Conservation (phyloP, 2,888 invertebrate genomes). For the Eulithis prunata region DNA sequence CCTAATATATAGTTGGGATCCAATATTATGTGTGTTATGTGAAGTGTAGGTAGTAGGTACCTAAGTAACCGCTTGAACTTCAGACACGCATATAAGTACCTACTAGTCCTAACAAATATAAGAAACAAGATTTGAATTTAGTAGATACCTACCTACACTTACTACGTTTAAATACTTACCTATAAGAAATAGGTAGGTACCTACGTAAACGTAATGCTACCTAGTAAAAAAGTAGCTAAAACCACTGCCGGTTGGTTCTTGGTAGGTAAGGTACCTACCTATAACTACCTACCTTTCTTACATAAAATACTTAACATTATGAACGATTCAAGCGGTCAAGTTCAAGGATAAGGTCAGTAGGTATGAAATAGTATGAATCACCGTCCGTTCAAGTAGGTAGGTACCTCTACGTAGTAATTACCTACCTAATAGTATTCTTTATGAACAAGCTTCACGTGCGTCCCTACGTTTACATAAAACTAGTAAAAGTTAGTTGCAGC, state of each 20-base stretch:
- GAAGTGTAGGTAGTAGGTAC: slow-evolving; percentile 72
- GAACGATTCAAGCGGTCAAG: slow-evolving; percentile 46
- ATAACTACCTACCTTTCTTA: background rate
- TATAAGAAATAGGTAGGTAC: no score
- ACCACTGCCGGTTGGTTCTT: background rate
- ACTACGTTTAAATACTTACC: no score
- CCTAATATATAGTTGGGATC: slow-evolving; percentile 47
- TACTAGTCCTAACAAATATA: slow-evolving; percentile 34
- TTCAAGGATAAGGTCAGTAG: slow-evolving; percentile 49
- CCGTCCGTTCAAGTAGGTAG: slow-evolving; percentile 3
- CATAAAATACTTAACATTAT: slow-evolving; percentile 6
- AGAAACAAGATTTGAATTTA: no score
- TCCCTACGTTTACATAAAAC: background rate
- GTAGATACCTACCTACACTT: background rate
- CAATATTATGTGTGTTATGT: slow-evolving; percentile 6
- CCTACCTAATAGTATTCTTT: no score
- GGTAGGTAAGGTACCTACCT: no score
- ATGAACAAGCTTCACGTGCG: background rate
- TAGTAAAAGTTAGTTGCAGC: background rate
- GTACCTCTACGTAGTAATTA: no score
- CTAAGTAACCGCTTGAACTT: slow-evolving; percentile 79
- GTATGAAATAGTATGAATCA: slow-evolving; percentile 21
- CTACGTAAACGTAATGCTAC: no score
- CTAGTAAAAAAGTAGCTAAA: background rate
- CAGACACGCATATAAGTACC: slow-evolving; percentile 42